phyloP scores from a whole-genome alignment of 2,888 invertebrate genomes.

The Diarsia dahlii region DNA sequence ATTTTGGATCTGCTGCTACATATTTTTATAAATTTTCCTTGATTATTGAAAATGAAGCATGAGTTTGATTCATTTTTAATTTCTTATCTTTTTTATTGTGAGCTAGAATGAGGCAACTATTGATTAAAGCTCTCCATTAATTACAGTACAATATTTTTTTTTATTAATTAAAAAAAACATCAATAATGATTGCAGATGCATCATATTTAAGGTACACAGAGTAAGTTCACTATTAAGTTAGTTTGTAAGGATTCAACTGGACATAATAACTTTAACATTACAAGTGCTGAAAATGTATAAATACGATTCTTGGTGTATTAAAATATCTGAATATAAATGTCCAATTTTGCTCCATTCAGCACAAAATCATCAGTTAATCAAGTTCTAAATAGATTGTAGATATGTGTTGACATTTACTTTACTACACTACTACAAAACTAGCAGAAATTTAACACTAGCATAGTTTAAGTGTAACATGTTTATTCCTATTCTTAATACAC shows the following conservation, averaged over 20 bases:
- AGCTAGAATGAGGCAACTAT: conserved; percentile 6
- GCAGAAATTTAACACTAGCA: conserved; percentile 33
- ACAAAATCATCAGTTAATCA: conserved; percentile 6
- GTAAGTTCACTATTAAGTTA: conserved; percentile 75
- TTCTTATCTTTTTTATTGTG: not conserved
- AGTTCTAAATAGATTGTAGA: conserved; percentile 11
- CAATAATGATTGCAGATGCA: conserved; percentile 69
- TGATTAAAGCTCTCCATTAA: conserved; percentile 1
- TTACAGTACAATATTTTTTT: conserved; percentile 14
- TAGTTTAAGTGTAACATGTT: conserved; percentile 38
- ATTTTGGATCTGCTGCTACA: conserved; percentile 22
- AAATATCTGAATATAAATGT: conserved; percentile 13
- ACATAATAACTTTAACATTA: conserved; percentile 64
- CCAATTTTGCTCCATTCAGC: conserved; percentile 11
- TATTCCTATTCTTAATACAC: conserved; percentile 55
- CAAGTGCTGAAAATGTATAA: conserved; percentile 51
- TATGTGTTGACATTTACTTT: conserved; percentile 16
- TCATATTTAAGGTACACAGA: conserved; percentile 69
- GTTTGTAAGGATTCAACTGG: conserved; percentile 74
- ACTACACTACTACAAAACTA: conserved; percentile 16
- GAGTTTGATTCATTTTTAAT: not conserved
- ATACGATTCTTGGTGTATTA: conserved; percentile 10
- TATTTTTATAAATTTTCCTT: not conserved
- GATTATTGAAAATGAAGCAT: conserved; percentile 3
- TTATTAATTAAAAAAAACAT: not conserved